Base-by-base conservation (phyloP, 2,888 invertebrate genomes). In the Trilocha varians region DNA sequence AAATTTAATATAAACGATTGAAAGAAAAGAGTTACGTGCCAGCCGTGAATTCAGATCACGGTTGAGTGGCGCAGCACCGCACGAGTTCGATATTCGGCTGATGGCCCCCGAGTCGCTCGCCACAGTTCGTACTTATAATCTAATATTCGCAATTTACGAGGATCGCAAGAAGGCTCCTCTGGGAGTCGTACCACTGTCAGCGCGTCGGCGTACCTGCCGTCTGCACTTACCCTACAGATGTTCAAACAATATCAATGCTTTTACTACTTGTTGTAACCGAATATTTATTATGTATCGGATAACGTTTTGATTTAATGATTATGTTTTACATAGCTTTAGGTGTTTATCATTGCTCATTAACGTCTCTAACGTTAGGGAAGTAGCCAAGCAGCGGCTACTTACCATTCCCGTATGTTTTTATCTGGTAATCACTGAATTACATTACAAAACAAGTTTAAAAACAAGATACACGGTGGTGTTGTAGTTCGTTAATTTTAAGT, bases 121-220 rank as follows among this genome's bases (percentile, higher is more conserved):
- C 78, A 74, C 82, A 76, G 70, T 70, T 74, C 76, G 78, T 76
- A 80, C 82, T 84, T 83, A 83, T 84, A 82, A 84, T 84, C 82
- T 84, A 84, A 84, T 84, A 84, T 83, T 82, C 78, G 78, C 80
- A 84, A 84, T 84, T 83, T 82, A 83, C 79, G 80, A 76, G 82
- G 79, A 78, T 80, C 80, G 74, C 74, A 65, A 68, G 64, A 72
- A 68, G 63, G 71, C 68, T 62, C 83, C 78, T 59, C 58, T 49
- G 83, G 83, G 82, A 78, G 67, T 70, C 66, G 65, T 82, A 73
- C 70, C 62, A 67, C 82, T 83, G 83, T 83, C 82, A 80, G 78
- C 84, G 70, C 70, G 66, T 64, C 62, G 49, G 57, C 70, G 68
- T 75, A 76, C 78, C 77, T 78, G 73, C 75, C 72, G 65, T 59